phyloP scores from a whole-genome alignment of 2,113 vertebrate genomes.

The Dicentrarchus labrax region DNA sequence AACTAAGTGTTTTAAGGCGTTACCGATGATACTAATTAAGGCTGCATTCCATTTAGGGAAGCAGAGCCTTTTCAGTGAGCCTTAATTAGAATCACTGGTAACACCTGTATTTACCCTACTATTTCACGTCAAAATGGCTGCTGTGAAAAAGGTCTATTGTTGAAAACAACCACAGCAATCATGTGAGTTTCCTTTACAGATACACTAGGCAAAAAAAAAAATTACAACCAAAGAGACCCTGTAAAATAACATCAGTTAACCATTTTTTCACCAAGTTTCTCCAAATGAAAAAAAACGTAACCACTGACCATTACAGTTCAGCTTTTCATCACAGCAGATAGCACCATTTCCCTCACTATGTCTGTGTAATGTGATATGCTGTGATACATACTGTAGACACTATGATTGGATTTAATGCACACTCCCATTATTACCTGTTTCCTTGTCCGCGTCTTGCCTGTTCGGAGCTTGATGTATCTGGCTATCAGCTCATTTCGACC shows the following conservation, averaged over 20 bases:
- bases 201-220: too few relatives aligned
- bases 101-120: too few relatives aligned
- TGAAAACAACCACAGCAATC: too few relatives aligned
- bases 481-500: constrained; percentile 83
- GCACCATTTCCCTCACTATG: background rate
- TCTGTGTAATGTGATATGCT: constrained; percentile 5
- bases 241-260: too few relatives aligned
- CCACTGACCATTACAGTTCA: background rate
- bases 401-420: constrained; percentile 23
- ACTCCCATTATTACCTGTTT: constrained; percentile 76
- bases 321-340: background rate
- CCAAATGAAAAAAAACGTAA: background rate
- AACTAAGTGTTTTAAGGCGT: background rate
- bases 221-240: too few relatives aligned
- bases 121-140: too few relatives aligned
- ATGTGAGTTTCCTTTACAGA: too few relatives aligned
- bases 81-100: too few relatives aligned
- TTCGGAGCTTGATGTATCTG: constrained; percentile 83
- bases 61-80: too few relatives aligned
- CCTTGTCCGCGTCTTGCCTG: constrained; percentile 82
- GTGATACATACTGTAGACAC: constrained; percentile 23
- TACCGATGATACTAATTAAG: too few relatives aligned
- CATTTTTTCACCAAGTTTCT: background rate
- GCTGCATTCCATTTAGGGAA: too few relatives aligned
- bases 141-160: too few relatives aligned